Percentiles rank a stretch among this genome's conserved stretches.
phyloP scores from a whole-genome alignment of 2,113 vertebrate genomes.

The Oplegnathus fasciatus region DNA sequence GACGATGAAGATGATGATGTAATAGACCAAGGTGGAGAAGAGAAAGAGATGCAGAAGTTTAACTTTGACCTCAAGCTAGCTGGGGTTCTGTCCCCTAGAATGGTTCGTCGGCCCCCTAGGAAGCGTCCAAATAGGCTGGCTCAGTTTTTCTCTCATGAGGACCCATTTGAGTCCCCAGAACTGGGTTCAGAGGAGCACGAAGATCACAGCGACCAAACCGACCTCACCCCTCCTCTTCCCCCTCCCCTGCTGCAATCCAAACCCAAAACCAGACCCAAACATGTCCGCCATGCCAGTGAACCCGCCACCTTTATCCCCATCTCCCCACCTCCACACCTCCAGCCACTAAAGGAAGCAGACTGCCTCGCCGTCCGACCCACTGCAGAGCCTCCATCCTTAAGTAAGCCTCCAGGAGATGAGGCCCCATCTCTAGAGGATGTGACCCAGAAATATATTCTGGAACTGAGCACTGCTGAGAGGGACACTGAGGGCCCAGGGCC shows the following conservation, averaged over 20 bases:
- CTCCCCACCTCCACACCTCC: conserved; percentile 81
- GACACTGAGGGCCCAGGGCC: conserved; percentile 56
- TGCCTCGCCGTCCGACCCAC: conserved; percentile 60
- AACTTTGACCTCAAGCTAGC: conserved; percentile 89
- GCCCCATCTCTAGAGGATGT: conserved; percentile 91
- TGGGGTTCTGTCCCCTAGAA: conserved; percentile 86
- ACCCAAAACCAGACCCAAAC: conserved; percentile 84
- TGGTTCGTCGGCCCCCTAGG: conserved; percentile 88
- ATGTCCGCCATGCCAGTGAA: conserved; percentile 92
- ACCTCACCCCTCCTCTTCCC: conserved; percentile 57
- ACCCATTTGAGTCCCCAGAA: conserved; percentile 69
- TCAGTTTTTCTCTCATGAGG: conserved; percentile 80
- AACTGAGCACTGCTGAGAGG: conserved; percentile 83
- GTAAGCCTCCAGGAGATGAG: conserved; percentile 75
- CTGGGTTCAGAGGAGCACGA: conserved; percentile 56
- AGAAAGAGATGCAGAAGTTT: conserved; percentile 72
- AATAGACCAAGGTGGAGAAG: conserved; percentile 54
- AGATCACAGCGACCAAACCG: conserved; percentile 10
- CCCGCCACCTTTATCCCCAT: conserved; percentile 91
- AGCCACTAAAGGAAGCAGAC: conserved; percentile 63
- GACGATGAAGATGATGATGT: conserved; percentile 66
- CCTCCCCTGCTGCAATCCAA: conserved; percentile 55
- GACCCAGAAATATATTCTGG: conserved; percentile 90
- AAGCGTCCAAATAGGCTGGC: conserved; percentile 88
- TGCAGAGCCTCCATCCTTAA: conserved; percentile 66